A percentile compares a stretch with the other conserved stretches of the same genome.
Conservation (phyloP, 2,113 vertebrate species). For the Podiceps cristatus region DNA sequence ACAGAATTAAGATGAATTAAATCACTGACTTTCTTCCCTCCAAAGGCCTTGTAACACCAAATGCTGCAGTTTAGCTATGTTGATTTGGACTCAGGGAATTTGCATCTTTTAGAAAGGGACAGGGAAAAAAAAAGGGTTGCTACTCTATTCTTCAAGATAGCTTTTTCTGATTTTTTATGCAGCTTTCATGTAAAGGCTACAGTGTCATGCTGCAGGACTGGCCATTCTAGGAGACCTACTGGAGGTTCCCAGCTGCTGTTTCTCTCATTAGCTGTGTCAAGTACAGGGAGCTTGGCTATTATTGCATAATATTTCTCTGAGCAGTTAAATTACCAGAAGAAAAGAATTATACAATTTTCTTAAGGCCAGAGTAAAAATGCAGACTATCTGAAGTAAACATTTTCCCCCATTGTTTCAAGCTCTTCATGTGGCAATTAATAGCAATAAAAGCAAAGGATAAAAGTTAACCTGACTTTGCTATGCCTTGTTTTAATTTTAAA, state of each 20-base stretch:
- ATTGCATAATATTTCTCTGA: constrained; percentile 1
- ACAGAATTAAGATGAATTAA: neutral
- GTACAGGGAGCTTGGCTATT: neutral
- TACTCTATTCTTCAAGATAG: neutral
- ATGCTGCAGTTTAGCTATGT: neutral
- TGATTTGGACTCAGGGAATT: neutral
- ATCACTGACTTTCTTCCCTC: neutral
- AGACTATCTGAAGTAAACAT: neutral
- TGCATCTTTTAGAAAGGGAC: neutral
- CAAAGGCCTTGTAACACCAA: neutral
- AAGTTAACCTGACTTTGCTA: neutral
- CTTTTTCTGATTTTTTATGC: neutral
- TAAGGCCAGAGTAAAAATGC: neutral
- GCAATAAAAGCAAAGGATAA: neutral
- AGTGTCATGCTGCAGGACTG: neutral
- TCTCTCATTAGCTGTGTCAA: neutral
- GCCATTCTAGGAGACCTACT: neutral
- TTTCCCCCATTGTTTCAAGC: constrained; percentile 9
- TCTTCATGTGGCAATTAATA: neutral
- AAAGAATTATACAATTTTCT: constrained; percentile 10
- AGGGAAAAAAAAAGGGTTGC: neutral
- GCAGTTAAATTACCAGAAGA: constrained; percentile 11
- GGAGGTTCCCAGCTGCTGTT: neutral
- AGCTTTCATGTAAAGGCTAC: neutral
- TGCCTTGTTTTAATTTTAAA: constrained; percentile 5